A percentile compares a stretch with the other conserved stretches of the same genome.
Evolutionary conservation across 2,888 invertebrate genomes (phyloP).

Genomic region (Trissonchulus sp.): DNA sequence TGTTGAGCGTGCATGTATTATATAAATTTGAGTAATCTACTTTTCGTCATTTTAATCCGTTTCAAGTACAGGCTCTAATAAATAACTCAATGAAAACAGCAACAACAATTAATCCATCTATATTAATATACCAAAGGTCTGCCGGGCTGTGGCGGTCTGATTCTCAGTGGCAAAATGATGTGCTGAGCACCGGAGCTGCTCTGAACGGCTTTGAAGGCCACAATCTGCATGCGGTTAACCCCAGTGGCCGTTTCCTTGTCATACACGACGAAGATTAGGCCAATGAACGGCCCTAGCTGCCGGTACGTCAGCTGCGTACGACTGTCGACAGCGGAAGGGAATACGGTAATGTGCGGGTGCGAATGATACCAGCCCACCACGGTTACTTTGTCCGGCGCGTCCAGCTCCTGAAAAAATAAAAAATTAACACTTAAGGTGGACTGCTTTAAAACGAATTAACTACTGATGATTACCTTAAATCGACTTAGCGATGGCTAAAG

Average conservation of each 20-base stretch:
- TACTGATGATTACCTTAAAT: no score
- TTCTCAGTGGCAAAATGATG: neutral
- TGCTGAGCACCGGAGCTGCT: neutral
- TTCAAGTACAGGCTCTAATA: no score
- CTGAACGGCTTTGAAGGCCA: constrained; percentile 24
- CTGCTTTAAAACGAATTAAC: no score
- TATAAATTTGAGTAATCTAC: no score
- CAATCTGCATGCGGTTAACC: neutral
- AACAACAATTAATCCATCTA: no score
- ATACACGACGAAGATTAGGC: constrained; percentile 31
- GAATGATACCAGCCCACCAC: constrained; percentile 35
- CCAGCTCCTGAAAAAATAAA: no score
- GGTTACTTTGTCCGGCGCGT: no score
- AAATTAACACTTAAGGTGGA: no score
- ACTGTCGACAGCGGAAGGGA: constrained; percentile 30
- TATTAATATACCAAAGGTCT: neutral
- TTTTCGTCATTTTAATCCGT: no score
- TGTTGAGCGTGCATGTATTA: no score
- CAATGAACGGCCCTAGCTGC: constrained; percentile 18
- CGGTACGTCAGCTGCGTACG: constrained; percentile 29
- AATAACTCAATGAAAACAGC: no score
- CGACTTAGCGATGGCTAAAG: no score
- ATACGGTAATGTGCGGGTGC: constrained; percentile 33
- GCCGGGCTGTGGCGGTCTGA: neutral
- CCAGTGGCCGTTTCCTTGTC: constrained; percentile 19